Conservation (phyloP, 2,113 vertebrate genomes). For the Erinaceus europaeus region DNA sequence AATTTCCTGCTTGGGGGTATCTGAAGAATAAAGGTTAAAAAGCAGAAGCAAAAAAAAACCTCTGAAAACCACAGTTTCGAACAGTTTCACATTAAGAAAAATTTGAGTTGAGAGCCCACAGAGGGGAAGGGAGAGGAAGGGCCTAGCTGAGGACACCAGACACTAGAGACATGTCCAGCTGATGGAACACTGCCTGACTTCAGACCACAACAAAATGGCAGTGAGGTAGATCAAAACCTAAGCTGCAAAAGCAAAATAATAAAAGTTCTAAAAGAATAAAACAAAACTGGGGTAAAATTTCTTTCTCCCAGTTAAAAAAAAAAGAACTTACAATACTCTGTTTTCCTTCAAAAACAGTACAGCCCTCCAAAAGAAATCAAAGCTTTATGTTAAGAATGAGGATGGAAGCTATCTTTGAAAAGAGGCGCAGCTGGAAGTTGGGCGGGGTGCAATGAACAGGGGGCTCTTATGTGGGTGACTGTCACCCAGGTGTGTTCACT, state of each 20-base stretch:
- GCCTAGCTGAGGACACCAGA: background rate
- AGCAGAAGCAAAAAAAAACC: background rate
- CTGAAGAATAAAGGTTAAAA: background rate
- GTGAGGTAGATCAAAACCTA: background rate
- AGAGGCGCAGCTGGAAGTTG: background rate
- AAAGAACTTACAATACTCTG: constrained; percentile 85
- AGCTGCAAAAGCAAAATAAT: background rate
- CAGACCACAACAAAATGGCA: background rate
- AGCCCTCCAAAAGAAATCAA: constrained; percentile 59
- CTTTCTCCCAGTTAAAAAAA: constrained; percentile 78
- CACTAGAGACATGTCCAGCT: background rate
- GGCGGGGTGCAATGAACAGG: accelerated
- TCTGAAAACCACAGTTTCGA: background rate
- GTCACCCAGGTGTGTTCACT: background rate
- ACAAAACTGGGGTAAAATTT: background rate
- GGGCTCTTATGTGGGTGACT: background rate
- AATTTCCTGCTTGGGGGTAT: background rate
- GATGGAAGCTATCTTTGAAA: background rate
- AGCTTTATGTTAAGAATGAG: background rate
- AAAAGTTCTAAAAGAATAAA: background rate
- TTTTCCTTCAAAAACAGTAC: constrained; percentile 86
- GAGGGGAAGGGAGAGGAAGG: background rate
- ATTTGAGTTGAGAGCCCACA: background rate
- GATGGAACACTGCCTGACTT: background rate
- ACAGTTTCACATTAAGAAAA: background rate